A percentile compares a stretch with the other conserved stretches of the same genome.
phyloP scores from a whole-genome alignment of 2,888 invertebrate species.

The Trissonchulus sp. region DNA sequence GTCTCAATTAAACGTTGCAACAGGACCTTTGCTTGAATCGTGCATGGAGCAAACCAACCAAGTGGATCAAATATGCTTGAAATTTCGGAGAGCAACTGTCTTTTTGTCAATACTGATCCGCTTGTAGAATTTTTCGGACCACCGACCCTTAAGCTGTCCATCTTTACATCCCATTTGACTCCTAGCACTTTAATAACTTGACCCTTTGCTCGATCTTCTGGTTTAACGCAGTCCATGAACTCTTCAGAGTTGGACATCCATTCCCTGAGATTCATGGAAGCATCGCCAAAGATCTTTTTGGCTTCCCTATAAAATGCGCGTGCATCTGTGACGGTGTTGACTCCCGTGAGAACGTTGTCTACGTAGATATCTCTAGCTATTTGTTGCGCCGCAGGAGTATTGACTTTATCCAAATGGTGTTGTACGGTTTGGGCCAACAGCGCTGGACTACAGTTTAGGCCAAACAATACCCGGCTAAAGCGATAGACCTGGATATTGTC shows the following conservation, averaged over 20 bases:
- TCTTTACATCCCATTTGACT: slow-evolving; percentile 12
- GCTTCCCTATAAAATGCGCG: slow-evolving; percentile 16
- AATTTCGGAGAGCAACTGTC: slow-evolving; percentile 33
- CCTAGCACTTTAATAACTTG: slow-evolving; percentile 15
- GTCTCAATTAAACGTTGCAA: slow-evolving; percentile 42
- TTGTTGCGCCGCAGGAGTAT: background rate
- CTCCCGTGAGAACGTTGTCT: slow-evolving; percentile 32
- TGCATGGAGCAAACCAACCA: slow-evolving; percentile 35
- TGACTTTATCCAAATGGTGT: background rate
- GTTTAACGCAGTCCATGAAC: background rate
- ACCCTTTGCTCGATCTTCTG: background rate
- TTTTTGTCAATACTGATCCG: slow-evolving; percentile 29
- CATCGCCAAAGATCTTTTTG: slow-evolving; percentile 32
- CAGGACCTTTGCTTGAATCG: slow-evolving; percentile 37
- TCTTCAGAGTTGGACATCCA: background rate
- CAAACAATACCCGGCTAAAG: background rate
- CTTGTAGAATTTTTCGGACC: background rate
- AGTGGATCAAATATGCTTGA: slow-evolving; percentile 38
- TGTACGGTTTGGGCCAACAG: slow-evolving; percentile 12
- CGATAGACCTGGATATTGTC: background rate
- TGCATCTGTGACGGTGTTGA: slow-evolving; percentile 23
- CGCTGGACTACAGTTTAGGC: slow-evolving; percentile 19
- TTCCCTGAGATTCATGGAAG: slow-evolving; percentile 28
- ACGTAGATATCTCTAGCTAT: slow-evolving; percentile 35
- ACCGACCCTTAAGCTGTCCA: slow-evolving; percentile 7